phyloP scores from a whole-genome alignment of 2,797 vertebrate genomes.

The Vespertilio murinus region DNA sequence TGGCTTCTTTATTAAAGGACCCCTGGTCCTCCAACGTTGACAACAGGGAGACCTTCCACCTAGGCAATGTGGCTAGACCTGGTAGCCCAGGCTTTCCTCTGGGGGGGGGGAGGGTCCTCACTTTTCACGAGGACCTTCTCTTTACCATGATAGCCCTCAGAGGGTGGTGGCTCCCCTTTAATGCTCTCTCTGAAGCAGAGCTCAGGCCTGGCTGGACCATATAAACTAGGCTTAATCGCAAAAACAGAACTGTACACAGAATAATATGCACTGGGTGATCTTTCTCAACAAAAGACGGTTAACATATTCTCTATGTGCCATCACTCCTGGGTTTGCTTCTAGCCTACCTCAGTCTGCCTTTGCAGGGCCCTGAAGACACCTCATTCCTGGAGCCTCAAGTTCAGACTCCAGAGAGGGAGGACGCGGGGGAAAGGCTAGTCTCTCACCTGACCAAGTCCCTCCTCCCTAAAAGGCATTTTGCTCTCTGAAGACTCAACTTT shows the following conservation, averaged over 20 bases:
- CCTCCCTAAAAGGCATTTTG: background rate
- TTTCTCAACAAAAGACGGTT: background rate
- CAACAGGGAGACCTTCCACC: background rate
- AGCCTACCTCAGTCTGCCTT: background rate
- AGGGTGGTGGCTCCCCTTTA: background rate
- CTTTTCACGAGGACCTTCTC: background rate
- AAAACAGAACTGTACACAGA: background rate
- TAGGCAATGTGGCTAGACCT: background rate
- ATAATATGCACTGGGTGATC: background rate
- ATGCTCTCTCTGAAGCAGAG: background rate
- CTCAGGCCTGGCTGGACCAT: background rate
- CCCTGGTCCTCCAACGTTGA: background rate
- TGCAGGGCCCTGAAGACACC: background rate
- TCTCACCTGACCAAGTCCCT: background rate
- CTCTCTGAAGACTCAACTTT: background rate
- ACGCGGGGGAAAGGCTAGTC: background rate
- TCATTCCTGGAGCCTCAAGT: background rate
- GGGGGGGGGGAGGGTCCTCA: background rate
- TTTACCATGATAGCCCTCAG: too few relatives aligned
- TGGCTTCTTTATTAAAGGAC: background rate
- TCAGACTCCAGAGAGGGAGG: background rate
- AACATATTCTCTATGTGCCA: background rate
- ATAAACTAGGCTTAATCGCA: background rate
- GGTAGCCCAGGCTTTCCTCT: background rate
- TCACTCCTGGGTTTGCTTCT: background rate